Base-by-base conservation (phyloP, 2,797 vertebrate genomes). In the Spea hammondii region DNA sequence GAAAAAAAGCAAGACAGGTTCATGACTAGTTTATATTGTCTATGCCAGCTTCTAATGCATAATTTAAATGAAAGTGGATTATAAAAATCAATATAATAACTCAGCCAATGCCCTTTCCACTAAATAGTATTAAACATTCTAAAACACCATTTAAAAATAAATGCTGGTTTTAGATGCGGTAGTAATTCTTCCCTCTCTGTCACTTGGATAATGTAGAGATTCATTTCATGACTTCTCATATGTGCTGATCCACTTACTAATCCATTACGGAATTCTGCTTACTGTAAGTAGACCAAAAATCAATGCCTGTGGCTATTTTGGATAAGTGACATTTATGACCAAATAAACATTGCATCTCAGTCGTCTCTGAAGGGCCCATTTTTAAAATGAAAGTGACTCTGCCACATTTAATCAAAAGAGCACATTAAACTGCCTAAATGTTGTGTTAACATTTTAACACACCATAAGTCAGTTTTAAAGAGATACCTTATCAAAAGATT, bases 221-320 rank as follows among this genome's bases (percentile, higher is more conserved):
- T 48, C 65, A 49, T 13, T 65, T 1, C 10, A 65, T 11, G 10
- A 9, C 10, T 46, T 46, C 32, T 45, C 44, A 65, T 48, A 77
- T 84, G 76, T 45, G 44, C 49, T 55, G 74, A 84, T 65, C 77
- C 79, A 80, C 85, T 85, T 79, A 84, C 69, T 82, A 66, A 89
- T 87, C 86, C 84, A 83, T 17, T 86, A 82, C 82, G 84, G 70
- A 75, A 80, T 84, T 83, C 64, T 82, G 74, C 80, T 85, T 76
- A 88, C 83, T 1, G 17, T 65, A 65, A 78, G 75, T 67, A 76
- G 80, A 75, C 79, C 80, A 89, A 88, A 89, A 78, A 87, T 75
- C 85, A 82, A 80, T 79, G 83, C 65, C 53, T 71, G 53, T 77
- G 12, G 10, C n/a, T 80, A 60, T 57, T 51, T 6, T 72, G 76